A percentile compares a stretch with the other conserved stretches of the same genome.
Conservation (phyloP, 2,113 vertebrate genomes). For the Orientallactaga bullata region DNA sequence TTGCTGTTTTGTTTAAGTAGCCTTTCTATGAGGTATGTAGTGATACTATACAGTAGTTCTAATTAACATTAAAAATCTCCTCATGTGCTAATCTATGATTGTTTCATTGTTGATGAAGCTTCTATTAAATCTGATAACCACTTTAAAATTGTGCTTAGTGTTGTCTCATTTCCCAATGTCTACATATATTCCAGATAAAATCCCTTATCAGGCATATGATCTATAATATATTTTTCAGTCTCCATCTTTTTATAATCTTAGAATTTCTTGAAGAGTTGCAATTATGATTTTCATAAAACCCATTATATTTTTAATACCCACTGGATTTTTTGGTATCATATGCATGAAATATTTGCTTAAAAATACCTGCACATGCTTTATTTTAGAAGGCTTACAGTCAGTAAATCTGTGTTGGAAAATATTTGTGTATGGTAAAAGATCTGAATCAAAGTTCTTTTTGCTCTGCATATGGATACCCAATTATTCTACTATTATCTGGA, state of each 20-base stretch:
- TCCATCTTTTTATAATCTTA: not conserved
- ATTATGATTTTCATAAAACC: not conserved
- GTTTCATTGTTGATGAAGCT: fast-evolving
- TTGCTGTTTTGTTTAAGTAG: no score
- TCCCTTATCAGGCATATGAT: not conserved
- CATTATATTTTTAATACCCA: not conserved
- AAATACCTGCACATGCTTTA: not conserved
- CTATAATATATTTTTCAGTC: not conserved
- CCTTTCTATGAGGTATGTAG: not conserved
- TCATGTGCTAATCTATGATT: not conserved
- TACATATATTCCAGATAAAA: not conserved
- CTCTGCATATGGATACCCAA: not conserved
- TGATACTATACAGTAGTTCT: fast-evolving
- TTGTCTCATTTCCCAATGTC: not conserved
- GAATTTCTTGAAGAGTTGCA: not conserved
- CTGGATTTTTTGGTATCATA: not conserved
- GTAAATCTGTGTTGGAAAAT: not conserved
- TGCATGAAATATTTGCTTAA: not conserved
- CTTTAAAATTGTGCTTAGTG: not conserved
- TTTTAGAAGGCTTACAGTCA: not conserved
- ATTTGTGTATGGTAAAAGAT: not conserved
- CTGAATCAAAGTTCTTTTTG: not conserved
- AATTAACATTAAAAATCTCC: not conserved
- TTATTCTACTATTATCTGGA: not conserved
- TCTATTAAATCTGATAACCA: not conserved